phyloP scores from a whole-genome alignment of 2,797 vertebrate species.

The Pangasius mekongensis region DNA sequence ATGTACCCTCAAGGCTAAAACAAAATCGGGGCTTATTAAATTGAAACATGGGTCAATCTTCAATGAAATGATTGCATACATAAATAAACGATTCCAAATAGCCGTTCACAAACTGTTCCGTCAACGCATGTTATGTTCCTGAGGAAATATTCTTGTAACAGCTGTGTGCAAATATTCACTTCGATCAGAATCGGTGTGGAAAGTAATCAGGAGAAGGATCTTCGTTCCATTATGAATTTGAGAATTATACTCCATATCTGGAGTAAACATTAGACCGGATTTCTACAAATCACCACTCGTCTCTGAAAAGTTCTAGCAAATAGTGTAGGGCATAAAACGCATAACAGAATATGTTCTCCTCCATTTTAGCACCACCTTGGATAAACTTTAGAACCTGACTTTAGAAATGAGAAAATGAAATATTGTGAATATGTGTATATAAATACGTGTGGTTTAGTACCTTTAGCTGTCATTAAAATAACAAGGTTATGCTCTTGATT shows the following conservation, averaged over 20 bases:
- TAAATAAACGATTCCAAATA: neutral
- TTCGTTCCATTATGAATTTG: neutral
- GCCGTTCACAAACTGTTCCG: neutral
- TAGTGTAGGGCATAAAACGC: neutral
- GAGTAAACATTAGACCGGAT: neutral
- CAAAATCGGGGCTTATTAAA: neutral
- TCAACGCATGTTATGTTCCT: neutral
- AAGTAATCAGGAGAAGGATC: neutral
- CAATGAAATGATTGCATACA: neutral
- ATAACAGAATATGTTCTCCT: too few relatives aligned
- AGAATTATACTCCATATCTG: neutral
- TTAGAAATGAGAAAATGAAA: neutral
- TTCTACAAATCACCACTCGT: neutral
- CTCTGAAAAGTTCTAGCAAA: neutral
- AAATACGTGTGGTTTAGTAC: neutral
- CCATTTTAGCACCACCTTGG: neutral
- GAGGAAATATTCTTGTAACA: neutral
- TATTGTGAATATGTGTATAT: neutral
- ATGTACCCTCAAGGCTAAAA: neutral
- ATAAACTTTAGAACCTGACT: neutral
- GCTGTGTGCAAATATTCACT: neutral
- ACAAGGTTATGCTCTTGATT: neutral
- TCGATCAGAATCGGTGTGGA: neutral
- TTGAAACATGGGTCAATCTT: neutral
- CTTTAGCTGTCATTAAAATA: neutral